These are phyloP conservation scores for Ditula angustiorana DNA, from an alignment of 2,888 invertebrate genomes.

Conservation along the genomic window DNA sequence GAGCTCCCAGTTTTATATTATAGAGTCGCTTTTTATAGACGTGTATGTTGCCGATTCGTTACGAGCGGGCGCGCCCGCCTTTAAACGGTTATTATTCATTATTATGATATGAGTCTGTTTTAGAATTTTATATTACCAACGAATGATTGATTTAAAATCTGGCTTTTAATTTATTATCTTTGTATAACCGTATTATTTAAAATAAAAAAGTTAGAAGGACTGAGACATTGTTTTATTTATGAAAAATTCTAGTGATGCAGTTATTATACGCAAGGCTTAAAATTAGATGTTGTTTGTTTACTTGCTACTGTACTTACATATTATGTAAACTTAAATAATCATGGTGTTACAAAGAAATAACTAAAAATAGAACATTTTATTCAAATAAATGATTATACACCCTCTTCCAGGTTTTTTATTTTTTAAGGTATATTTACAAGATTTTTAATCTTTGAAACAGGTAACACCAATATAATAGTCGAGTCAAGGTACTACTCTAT, in stretches of 20 bases:
- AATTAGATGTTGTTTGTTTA: constrained; percentile 62
- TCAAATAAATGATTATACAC: constrained; percentile 83
- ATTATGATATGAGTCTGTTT: constrained; percentile 80
- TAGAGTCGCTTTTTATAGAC: constrained; percentile 83
- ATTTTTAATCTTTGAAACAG: too few species aligned
- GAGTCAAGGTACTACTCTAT: too few species aligned
- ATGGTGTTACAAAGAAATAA: constrained; percentile 83
- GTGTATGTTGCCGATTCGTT: constrained; percentile 67
- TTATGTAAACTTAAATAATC: constrained; percentile 51
- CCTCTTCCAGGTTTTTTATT: constrained; percentile 59
- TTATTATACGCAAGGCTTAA: constrained; percentile 36
- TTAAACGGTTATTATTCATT: constrained; percentile 71
- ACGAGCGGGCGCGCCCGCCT: constrained; percentile 48
- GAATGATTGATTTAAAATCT: constrained; percentile 82
- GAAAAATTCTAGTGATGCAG: constrained; percentile 62
- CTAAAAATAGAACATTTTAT: constrained; percentile 81
- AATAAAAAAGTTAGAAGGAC: constrained; percentile 80
- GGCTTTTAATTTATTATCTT: constrained; percentile 84
- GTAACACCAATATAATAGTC: too few species aligned
- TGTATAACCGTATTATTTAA: constrained; percentile 85
- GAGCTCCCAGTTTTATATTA: constrained; percentile 80
- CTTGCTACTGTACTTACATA: constrained; percentile 60
- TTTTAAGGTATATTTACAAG: background rate
- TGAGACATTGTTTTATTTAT: constrained; percentile 83
- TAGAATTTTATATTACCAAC: constrained; percentile 86